phyloP scores from a whole-genome alignment of 2,113 vertebrate genomes.

The Aviceda subcristata region DNA sequence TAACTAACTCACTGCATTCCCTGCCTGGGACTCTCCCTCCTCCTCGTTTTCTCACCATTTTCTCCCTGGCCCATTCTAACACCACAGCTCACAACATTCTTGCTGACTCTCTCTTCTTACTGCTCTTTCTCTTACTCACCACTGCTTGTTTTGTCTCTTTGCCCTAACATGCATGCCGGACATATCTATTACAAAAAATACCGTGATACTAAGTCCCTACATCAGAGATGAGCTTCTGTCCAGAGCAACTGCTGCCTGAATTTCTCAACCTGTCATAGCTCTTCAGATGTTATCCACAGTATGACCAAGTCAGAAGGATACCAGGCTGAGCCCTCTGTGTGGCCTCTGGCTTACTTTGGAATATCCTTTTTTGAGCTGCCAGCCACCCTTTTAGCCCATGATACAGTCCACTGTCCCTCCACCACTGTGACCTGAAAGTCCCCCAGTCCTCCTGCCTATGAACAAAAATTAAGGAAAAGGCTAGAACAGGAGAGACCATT shows the following conservation, averaged over 20 bases:
- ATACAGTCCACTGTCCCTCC: neutral
- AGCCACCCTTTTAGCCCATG: neutral
- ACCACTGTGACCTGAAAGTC: neutral
- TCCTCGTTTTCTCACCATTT: neutral
- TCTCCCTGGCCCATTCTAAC: neutral
- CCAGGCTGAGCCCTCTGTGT: neutral
- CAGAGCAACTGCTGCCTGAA: neutral
- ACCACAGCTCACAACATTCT: neutral
- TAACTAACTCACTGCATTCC: neutral
- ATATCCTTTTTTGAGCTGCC: neutral
- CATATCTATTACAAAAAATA: neutral
- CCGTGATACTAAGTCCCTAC: rapidly evolving
- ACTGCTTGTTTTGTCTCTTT: neutral
- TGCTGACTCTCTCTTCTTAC: neutral
- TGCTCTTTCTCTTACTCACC: neutral
- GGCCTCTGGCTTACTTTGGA: neutral
- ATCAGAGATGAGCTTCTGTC: neutral
- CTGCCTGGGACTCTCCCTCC: neutral
- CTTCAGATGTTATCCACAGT: neutral
- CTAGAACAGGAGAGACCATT: neutral
- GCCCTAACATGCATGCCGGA: rapidly evolving
- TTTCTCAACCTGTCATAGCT: neutral
- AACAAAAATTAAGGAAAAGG: neutral
- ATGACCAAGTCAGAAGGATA: neutral
- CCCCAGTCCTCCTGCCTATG: neutral